Base-by-base conservation (phyloP, 1,140 invertebrate species). In the Oscheius sp. region DNA sequence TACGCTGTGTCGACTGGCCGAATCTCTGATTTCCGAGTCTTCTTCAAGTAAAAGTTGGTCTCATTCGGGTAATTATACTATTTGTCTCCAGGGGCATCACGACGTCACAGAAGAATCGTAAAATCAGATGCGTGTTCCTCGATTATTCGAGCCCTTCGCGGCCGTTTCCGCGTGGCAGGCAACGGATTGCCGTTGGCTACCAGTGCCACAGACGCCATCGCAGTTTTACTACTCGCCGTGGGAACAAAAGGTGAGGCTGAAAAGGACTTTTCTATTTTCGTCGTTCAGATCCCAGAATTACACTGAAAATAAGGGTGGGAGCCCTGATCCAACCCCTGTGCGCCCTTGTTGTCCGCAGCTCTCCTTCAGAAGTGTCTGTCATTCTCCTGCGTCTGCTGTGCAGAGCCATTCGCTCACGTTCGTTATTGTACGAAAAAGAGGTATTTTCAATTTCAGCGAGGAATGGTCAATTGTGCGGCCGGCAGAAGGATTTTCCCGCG, bases 301-400 rank as follows among this genome's bases (percentile, higher is more conserved):
- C 38, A 34, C 58, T 80, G 2, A 80, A 80, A 65, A 59, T 78
- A 28, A 69, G 79, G 23, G 55, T 80, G 4, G 58, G 74, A 42
- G 79, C 80, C 20, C 29, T 80, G 28, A 20, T 80, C 15, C 36
- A 77, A 32, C 35, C 63, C 10, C 62, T 80, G 61, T 38, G 52
- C 34, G 59, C 64, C 23, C 49, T 68, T 3, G 52, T 80, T 13
- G 28, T 26, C 15, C 15, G 7, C 7, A 4, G 23, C 7, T 20
- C 7, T 23, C 49, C 49, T 4, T 7, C 28, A 26, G 49, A 26
- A 23, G 49, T 20, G 7, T 55, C 49, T 23, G 15, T 26, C 4
- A 55, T 26, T 23, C 49, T 55, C 23, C 23, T 55, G 7, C 7
- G 49, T 20, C 49, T 55, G 7, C 49, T 73, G 23, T 72, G 65